Base-by-base conservation (phyloP, 2,888 invertebrate genomes). In the Drosophila hamatofila region DNA sequence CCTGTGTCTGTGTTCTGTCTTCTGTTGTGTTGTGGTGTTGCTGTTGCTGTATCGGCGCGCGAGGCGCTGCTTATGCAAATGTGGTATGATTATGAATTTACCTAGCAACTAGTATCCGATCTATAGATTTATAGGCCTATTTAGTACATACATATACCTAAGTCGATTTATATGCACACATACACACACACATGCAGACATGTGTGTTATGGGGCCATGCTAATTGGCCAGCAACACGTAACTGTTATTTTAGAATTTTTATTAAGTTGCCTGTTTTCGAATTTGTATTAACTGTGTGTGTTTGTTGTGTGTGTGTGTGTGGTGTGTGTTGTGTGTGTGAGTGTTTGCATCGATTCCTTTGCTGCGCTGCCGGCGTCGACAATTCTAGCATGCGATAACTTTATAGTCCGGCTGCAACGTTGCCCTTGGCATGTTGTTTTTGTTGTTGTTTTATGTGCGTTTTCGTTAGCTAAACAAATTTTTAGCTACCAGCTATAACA, bases 51-150 rank as follows among this genome's bases (percentile, higher is more conserved):
- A 54, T 64, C 68, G 64, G 72, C 80, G 79, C 80, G 78, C 63
- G 65, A 61, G 66, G 77, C 75, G 77, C 54, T 80, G 83, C 86
- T 88, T 83, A 88, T 88, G 83, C 83, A 83, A 88, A 83, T 83
- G 83, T 75, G 83, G 83, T 82, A 77, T 58, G 79, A 68, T 76
- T 79, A 72, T 75, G 55, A 57, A 58, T 77, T 60, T 71, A 77
- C 72, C 65, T 77, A 77, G 80, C 79, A 79, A 77, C 76, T 77
- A 64, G 65, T 79, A 57, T 54, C 61, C 18, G 14, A 57, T 25
- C 18, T 57, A 42, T 67, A 76, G 46, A 71, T 57, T 57, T 55
- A 71, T 33, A n/a, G n/a, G 37, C 37, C 52, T 37, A 44, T 42
- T 30, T 48, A 4, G 30, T 30, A 11, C 30, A n/a, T 30, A 18